Percentiles rank a stretch among this genome's conserved stretches.
Conservation (phyloP, 2,797 vertebrate species). For the Balearica regulorum region DNA sequence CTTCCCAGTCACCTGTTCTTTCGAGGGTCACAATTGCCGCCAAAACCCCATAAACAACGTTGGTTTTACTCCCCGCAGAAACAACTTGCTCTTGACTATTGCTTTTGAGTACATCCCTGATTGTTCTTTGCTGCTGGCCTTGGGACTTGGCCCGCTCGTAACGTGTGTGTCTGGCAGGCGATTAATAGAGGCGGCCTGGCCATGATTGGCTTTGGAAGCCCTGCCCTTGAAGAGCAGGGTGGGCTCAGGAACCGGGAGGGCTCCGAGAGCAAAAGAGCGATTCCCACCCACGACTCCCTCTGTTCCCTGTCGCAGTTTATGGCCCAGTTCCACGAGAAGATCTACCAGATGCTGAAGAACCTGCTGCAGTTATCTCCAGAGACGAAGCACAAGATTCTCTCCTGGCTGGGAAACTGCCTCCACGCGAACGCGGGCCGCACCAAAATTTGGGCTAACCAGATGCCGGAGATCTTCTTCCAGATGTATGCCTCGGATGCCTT, state of each 20-base stretch:
- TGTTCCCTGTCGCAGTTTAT: constrained; percentile 81
- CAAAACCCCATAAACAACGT: neutral
- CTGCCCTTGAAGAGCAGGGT: neutral
- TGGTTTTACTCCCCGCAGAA: neutral
- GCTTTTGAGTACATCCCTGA: neutral
- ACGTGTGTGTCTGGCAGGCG: rapidly evolving
- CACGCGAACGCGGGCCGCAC: constrained; percentile 90
- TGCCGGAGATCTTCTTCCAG: constrained; percentile 97
- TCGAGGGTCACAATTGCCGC: neutral
- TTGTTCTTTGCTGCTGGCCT: neutral
- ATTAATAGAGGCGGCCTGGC: rapidly evolving
- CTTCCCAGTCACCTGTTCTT: rapidly evolving
- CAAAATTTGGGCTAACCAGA: constrained; percentile 99
- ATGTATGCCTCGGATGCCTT: constrained; percentile 96
- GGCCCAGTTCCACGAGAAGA: constrained; percentile 95
- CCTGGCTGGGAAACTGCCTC: constrained; percentile 95
- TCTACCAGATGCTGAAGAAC: constrained; percentile 94
- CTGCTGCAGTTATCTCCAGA: constrained; percentile 90
- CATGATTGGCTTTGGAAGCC: rapidly evolving
- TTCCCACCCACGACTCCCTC: neutral
- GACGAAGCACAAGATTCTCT: constrained; percentile 91
- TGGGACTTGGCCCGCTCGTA: neutral
- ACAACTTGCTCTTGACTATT: neutral
- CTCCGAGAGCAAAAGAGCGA: neutral
- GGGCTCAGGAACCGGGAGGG: rapidly evolving